phyloP scores from a whole-genome alignment of 2,888 invertebrate genomes.

The Lypha dubia region DNA sequence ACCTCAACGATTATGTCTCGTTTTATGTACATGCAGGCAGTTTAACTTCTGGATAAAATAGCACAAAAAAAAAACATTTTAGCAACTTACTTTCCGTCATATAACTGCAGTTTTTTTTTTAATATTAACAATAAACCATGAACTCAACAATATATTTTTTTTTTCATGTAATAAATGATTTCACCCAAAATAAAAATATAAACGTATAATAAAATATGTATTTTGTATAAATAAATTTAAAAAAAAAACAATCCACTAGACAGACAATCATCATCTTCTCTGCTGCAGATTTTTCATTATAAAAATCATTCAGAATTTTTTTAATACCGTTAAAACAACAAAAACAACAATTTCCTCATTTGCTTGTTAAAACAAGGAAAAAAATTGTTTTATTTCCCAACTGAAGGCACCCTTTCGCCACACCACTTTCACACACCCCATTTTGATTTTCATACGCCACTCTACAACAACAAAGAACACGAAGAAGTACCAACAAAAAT shows the following conservation, averaged over 20 bases:
- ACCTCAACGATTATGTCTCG: constrained; percentile 46
- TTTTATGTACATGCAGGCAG: constrained; percentile 5
- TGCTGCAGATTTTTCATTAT: constrained; percentile 66
- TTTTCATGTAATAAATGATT: constrained; percentile 46
- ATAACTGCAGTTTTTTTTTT: too few species aligned
- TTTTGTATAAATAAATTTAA: constrained; percentile 54
- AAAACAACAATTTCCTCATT: constrained; percentile 34
- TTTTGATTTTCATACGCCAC: not conserved
- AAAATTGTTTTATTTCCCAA: constrained; percentile 43
- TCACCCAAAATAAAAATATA: constrained; percentile 47
- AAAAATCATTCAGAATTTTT: constrained; percentile 59
- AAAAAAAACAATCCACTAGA: constrained; percentile 65
- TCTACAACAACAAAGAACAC: not conserved
- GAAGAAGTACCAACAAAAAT: constrained; percentile 30
- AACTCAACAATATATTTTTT: constrained; percentile 23
- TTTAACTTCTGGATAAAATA: constrained; percentile 29
- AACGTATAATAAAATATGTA: constrained; percentile 51
- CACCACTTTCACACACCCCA: constrained; percentile 1
- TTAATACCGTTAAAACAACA: constrained; percentile 58
- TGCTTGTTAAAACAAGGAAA: constrained; percentile 53
- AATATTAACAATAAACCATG: constrained; percentile 5
- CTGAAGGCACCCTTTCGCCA: constrained; percentile 2
- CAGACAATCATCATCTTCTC: constrained; percentile 69
- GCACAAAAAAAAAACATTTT: not conserved
- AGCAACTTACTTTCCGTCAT: constrained; percentile 18